phyloP scores from a whole-genome alignment of 1,140 invertebrate genomes.

The Pogonognathellus flavescens region DNA sequence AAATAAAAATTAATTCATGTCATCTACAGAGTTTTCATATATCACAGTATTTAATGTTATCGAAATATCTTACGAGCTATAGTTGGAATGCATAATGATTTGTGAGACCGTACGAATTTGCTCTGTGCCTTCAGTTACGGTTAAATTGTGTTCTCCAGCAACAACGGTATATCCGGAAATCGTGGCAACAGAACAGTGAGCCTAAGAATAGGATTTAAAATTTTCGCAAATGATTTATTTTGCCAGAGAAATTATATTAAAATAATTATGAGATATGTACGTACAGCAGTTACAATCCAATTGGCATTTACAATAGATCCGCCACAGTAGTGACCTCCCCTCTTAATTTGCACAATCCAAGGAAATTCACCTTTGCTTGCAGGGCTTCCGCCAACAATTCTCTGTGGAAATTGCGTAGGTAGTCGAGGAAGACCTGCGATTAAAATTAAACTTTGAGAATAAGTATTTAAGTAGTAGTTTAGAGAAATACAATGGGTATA shows the following conservation, averaged over 20 bases:
- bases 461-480: no score
- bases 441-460: no score
- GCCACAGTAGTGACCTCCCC: conserved; percentile 61
- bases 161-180: conserved; percentile 45
- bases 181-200: conserved; percentile 45
- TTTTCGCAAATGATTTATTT: no score
- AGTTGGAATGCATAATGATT: conserved; percentile 52
- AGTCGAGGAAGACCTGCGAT: background rate
- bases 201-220: no score
- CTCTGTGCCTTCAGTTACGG: conserved; percentile 44
- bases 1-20: background rate
- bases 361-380: conserved; percentile 66
- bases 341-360: conserved; percentile 58
- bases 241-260: no score
- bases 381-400: conserved; percentile 67
- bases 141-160: conserved; percentile 56
- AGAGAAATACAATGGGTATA: no score
- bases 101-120: conserved; percentile 24
- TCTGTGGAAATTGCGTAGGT: conserved; percentile 1
- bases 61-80: conserved; percentile 31
- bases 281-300: conserved; percentile 60
- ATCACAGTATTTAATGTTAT: no score
- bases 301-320: conserved; percentile 59
- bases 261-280: no score
- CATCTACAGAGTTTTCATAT: background rate